Conservation (phyloP, 2,797 vertebrate genomes). For the Poeciliopsis gracilis region DNA sequence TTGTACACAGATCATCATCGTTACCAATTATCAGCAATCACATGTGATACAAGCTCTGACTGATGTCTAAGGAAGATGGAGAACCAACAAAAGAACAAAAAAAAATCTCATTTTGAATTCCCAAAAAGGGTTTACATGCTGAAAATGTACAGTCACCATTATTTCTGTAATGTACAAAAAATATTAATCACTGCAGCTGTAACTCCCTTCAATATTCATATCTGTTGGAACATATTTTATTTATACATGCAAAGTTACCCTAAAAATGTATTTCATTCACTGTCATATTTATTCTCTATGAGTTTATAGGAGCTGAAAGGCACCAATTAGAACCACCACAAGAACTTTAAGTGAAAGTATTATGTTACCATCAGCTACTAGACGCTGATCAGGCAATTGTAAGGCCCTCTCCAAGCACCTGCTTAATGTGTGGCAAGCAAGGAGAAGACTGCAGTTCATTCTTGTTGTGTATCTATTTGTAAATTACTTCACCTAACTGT, state of each 20-base stretch:
- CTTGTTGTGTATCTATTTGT: conserved; percentile 59
- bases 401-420: conserved; percentile 6
- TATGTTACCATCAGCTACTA: conserved; percentile 14
- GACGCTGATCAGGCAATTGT: neutral
- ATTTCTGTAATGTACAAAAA: conserved; percentile 20
- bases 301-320: conserved; percentile 15
- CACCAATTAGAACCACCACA: neutral
- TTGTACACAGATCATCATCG: conserved; percentile 21
- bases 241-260: conserved; percentile 8
- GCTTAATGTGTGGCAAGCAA: neutral
- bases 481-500: conserved; percentile 60
- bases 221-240: conserved; percentile 25
- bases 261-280: conserved; percentile 8
- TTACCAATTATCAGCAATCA: conserved; percentile 1
- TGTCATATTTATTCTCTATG: conserved; percentile 1
- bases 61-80: conserved; percentile 25
- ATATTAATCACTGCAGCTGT: conserved; percentile 19
- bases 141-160: conserved; percentile 2
- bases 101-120: neutral
- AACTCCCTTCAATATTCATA: neutral
- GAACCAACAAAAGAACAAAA: conserved; percentile 37
- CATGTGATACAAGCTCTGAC: conserved; percentile 4
- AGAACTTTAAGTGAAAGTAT: conserved; percentile 5
- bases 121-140: neutral
- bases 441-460: conserved; percentile 38